Evolutionary conservation across 2,797 vertebrate species (phyloP), one percentile per base, ranked within the genome.

Genomic region (Chrysocyon brachyurus): DNA sequence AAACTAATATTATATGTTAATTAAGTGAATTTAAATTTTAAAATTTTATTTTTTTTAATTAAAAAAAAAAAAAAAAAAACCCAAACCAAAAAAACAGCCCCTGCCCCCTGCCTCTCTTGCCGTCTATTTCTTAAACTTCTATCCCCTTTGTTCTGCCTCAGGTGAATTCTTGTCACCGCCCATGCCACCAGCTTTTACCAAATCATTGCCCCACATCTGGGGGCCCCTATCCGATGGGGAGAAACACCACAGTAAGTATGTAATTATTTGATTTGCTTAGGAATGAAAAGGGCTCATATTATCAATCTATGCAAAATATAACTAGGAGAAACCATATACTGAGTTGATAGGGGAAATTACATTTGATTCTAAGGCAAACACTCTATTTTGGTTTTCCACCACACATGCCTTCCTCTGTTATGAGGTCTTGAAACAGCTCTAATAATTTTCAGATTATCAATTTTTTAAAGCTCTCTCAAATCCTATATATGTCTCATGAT

Each of bases 371-470:
- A 40, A 28, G n/a, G 36, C 12, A 93, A 96, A 92, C 2, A 86
- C 36, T 90, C 87, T 81, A 81, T 81, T 94, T 87, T 88, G 63
- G 31, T 59, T 79, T 82, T 85, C 66, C 14, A 70, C 78, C 22
- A 49, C 61, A 28, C 4, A n/a, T 72, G 56, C 26, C 56, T 92
- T 88, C n/a, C 16, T 91, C 40, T 86, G 49, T 61, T 68, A 75
- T 0, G 19, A 87, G 56, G 17, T 17, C 19, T 8, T 94, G 11
- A 85, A 95, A 92, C 11, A 64, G 75, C n/a, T 91, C 63, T 63
- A 72, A 2, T n/a, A 66, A 28, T 95, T 92, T 90, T 68, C 46
- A 96, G 77, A 87, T 87, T 73, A 94, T 79, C 12, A 61, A n/a
- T 82, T 12, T 91, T 87, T 72, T n/a, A 28, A 33, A 63, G 28